Conservation (phyloP, 2,113 vertebrate species). For the Gallinago undulata region DNA sequence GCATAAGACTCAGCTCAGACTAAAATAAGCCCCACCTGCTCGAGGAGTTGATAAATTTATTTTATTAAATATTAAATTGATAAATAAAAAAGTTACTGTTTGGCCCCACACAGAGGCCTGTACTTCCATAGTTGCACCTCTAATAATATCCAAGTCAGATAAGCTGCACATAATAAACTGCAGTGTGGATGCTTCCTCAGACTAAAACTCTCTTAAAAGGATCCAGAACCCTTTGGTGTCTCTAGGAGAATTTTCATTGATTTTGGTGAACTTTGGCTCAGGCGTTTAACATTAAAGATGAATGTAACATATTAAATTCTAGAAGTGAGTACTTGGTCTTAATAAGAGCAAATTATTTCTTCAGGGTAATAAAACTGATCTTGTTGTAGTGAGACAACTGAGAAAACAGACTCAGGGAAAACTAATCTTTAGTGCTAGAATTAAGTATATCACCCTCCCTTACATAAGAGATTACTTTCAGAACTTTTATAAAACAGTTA, state of each 20-base stretch:
- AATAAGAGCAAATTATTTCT: constrained; percentile 58
- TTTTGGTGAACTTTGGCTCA: constrained; percentile 43
- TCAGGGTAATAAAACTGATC: constrained; percentile 32
- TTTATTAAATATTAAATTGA: too few relatives aligned
- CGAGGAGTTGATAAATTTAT: constrained; percentile 10
- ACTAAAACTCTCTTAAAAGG: background rate
- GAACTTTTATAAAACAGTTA: constrained; percentile 46
- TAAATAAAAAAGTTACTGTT: background rate
- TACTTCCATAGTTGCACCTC: background rate
- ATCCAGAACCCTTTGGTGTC: background rate
- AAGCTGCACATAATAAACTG: background rate
- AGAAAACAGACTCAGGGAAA: constrained; percentile 44
- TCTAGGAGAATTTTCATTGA: background rate
- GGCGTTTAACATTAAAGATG: constrained; percentile 1
- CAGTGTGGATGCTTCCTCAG: background rate
- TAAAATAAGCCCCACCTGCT: constrained; percentile 28
- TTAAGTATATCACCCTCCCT: background rate
- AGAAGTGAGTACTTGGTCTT: constrained; percentile 27
- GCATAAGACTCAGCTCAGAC: background rate
- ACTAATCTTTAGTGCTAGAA: constrained; percentile 5
- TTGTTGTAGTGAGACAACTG: background rate
- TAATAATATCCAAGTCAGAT: background rate
- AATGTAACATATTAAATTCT: constrained; percentile 45
- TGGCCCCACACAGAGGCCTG: background rate
- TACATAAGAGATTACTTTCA: constrained; percentile 29